Conservation (phyloP, 2,888 invertebrate genomes). For the Iphiclides podalirius region DNA sequence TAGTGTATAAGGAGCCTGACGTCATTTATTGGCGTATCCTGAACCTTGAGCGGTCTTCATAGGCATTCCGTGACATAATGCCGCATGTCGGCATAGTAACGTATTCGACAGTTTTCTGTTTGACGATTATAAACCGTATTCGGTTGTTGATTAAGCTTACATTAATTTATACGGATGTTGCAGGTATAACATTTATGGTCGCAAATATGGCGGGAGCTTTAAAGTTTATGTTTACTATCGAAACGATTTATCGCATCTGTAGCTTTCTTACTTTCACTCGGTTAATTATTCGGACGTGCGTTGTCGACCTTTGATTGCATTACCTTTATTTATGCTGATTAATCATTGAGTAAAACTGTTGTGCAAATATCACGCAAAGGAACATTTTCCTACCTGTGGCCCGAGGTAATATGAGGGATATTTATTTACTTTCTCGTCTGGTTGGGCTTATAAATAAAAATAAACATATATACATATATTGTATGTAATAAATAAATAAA, state of each 20-base stretch:
- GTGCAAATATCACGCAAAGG: no score
- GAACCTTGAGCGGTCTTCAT: slow-evolving; percentile 23
- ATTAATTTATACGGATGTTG: not conserved
- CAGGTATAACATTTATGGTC: not conserved
- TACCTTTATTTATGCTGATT: not conserved
- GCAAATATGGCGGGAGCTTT: not conserved
- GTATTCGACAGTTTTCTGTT: not conserved
- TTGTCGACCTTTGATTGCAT: not conserved
- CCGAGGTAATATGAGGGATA: no score
- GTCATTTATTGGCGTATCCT: slow-evolving; percentile 29
- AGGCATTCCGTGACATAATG: slow-evolving; percentile 23
- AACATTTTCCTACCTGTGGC: no score
- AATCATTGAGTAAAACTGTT: not conserved
- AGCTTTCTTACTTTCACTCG: slow-evolving; percentile 10
- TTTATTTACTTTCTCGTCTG: no score
- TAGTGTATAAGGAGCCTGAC: slow-evolving; percentile 26
- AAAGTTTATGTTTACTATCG: not conserved
- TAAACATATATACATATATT: no score
- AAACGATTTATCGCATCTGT: slow-evolving; percentile 5
- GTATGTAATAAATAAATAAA: no score
- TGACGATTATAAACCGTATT: not conserved
- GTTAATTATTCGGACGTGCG: not conserved
- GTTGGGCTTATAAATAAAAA: no score
- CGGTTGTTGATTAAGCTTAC: not conserved
- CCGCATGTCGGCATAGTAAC: not conserved